Conservation (phyloP, 2,888 invertebrate genomes). For the Chrysolina americana region DNA sequence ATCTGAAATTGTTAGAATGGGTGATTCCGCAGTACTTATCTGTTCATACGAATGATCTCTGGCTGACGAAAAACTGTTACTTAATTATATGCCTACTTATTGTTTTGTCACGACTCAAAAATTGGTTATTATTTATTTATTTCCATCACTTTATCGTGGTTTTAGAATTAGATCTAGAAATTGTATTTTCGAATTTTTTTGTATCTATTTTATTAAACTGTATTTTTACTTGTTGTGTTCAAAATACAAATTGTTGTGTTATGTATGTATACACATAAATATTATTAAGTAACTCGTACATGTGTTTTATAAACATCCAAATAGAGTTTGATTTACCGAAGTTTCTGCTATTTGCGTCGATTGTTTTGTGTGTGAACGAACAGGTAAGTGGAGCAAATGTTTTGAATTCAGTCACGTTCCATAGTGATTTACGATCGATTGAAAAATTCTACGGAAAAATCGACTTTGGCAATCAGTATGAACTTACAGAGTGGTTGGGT, state of each 20-base stretch:
- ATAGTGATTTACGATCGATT: not conserved
- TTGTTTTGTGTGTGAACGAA: not conserved
- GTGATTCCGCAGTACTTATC: constrained; percentile 42
- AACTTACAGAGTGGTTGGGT: too few relatives aligned
- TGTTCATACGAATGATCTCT: constrained; percentile 48
- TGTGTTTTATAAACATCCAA: constrained; percentile 69
- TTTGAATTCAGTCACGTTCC: not conserved
- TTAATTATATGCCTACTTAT: constrained; percentile 42
- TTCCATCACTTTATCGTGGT: constrained; percentile 49
- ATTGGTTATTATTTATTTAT: constrained; percentile 55
- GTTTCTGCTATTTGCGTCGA: not conserved
- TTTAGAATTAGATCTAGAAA: constrained; percentile 47
- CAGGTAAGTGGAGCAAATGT: constrained; percentile 5
- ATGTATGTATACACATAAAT: constrained; percentile 69
- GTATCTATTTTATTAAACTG: constrained; percentile 62
- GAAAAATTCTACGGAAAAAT: too few relatives aligned
- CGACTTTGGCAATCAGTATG: too few relatives aligned
- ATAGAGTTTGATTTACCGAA: constrained; percentile 34
- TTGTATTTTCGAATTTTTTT: constrained; percentile 55
- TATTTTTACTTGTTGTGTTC: constrained; percentile 70
- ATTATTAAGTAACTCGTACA: constrained; percentile 67
- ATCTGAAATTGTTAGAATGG: constrained; percentile 48
- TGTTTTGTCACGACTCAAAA: constrained; percentile 48
- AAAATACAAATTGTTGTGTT: constrained; percentile 70
- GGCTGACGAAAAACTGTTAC: constrained; percentile 49